Evolutionary conservation across 2,113 vertebrate species (phyloP), one percentile per base, ranked within the genome.

Genomic region (Sinocyclocheilus maitianheensis): DNA sequence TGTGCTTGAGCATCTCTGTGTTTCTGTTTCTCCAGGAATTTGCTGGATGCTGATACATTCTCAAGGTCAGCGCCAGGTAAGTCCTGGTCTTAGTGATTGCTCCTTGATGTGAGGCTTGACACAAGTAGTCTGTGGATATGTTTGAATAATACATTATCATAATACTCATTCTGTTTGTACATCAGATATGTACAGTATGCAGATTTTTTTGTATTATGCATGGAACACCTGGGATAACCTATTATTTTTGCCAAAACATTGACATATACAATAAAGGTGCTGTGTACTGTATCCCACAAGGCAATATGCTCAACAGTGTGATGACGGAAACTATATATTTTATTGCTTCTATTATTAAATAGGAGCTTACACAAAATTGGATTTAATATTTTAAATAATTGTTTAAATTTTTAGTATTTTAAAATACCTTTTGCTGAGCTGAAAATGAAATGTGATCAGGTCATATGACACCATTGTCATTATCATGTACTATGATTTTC

Each of bases 61-160:
- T 98, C 97, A 77, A 99, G 98, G 87, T 98, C 97, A 26, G 97
- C 97, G 89, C 97, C 97, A 89, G 97, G 97, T 98, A 94, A 90
- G 94, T 92, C 3, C 20, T 43, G 30, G 18, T 30, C 53, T 77
- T 40, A 13, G 40, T 74, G 37, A 13, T 46, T 46, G 4, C 3
- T 74, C 34, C 71, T 74, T 74, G 71, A 22, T 67, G 63, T 30
- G 63, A 67, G 63, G 26, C 9, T 22, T 43, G 71, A 11, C 20
- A 22, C 34, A 37, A 34, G 30, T 16, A 71, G 67, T 20, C 30
- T 34, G 30, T 34, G 14, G 26, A 16, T 67, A 16, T 16, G 30
- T 69, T 34, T 1, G 1, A 7, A 34, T 34, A 7, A 18, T 69
- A 9, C 30, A 69, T 34, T 18, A 34, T 69, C 30, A 37, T 34